A percentile compares a stretch with the other conserved stretches of the same genome.
Conservation (phyloP, 1,140 invertebrate genomes). For the Drosophila lowei region DNA sequence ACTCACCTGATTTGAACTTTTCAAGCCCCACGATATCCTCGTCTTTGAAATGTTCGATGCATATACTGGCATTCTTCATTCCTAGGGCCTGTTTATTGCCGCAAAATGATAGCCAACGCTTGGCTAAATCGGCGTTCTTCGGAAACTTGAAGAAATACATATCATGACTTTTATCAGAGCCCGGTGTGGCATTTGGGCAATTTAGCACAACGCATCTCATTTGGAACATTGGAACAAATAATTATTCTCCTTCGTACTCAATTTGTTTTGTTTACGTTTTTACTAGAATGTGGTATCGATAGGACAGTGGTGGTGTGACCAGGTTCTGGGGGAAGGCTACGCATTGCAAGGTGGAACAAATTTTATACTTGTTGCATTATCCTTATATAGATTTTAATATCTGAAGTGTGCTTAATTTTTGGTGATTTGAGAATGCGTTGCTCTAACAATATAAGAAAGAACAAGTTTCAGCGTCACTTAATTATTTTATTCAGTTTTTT, state of each 20-base stretch:
- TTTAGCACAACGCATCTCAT: conserved; percentile 56
- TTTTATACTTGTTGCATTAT: too few relatives aligned
- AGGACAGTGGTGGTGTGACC: neutral
- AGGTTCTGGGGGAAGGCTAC: neutral
- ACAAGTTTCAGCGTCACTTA: neutral
- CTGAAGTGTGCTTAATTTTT: too few relatives aligned
- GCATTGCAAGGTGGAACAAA: too few relatives aligned
- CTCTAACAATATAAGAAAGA: too few relatives aligned
- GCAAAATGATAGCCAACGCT: conserved; percentile 29
- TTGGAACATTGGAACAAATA: conserved; percentile 24
- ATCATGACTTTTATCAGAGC: neutral
- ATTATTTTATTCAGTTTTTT: conserved; percentile 13
- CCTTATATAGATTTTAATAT: too few relatives aligned
- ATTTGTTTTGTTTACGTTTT: conserved; percentile 10
- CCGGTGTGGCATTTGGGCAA: conserved; percentile 37
- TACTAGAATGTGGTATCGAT: neutral
- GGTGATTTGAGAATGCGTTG: too few relatives aligned
- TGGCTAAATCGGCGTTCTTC: conserved; percentile 37
- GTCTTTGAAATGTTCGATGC: conserved; percentile 58
- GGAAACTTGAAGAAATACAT: conserved; percentile 63
- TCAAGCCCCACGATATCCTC: conserved; percentile 61
- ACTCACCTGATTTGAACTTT: conserved; percentile 64
- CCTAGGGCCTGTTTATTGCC: conserved; percentile 13
- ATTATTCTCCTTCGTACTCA: neutral
- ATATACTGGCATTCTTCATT: conserved; percentile 51